Evolutionary conservation across 2,797 vertebrate genomes (phyloP).

Genomic region (Gadopsis marmoratus): DNA sequence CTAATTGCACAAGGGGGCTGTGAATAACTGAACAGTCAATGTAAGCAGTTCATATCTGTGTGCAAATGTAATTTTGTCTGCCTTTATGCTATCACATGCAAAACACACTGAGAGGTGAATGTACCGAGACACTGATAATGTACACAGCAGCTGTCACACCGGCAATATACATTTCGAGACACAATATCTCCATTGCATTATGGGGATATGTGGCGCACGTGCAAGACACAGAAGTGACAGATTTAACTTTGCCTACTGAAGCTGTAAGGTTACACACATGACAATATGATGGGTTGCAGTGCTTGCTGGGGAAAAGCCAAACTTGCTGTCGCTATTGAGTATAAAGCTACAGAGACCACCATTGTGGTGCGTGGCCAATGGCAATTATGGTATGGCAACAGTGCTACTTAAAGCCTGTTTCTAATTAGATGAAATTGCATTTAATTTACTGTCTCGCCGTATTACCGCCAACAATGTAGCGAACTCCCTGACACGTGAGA

Average conservation of each 20-base stretch:
- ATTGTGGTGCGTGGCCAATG: constrained; percentile 21
- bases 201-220: constrained; percentile 2
- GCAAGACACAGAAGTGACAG: constrained; percentile 37
- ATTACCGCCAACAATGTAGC: constrained; percentile 62
- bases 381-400: constrained; percentile 39
- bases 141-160: constrained; percentile 39
- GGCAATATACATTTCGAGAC: constrained; percentile 27
- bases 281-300: constrained; percentile 40
- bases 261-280: constrained; percentile 44
- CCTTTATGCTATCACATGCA: constrained; percentile 45
- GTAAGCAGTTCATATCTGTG: constrained; percentile 48
- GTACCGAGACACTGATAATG: constrained; percentile 29
- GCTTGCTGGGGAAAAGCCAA: constrained; percentile 16
- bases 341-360: constrained; percentile 11
- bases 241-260: constrained; percentile 52
- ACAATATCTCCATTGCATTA: constrained; percentile 38
- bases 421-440: constrained; percentile 68
- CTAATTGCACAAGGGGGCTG: constrained; percentile 22
- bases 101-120: constrained; percentile 29
- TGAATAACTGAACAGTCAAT: constrained; percentile 25
- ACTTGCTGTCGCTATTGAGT: constrained; percentile 24
- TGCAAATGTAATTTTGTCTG: constrained; percentile 35
- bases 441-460: constrained; percentile 66
- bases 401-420: constrained; percentile 69
- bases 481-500: constrained; percentile 40